Percentiles rank a stretch among this genome's conserved stretches.
phyloP scores from a whole-genome alignment of 2,113 vertebrate species.

The Crotophaga sulcirostris region DNA sequence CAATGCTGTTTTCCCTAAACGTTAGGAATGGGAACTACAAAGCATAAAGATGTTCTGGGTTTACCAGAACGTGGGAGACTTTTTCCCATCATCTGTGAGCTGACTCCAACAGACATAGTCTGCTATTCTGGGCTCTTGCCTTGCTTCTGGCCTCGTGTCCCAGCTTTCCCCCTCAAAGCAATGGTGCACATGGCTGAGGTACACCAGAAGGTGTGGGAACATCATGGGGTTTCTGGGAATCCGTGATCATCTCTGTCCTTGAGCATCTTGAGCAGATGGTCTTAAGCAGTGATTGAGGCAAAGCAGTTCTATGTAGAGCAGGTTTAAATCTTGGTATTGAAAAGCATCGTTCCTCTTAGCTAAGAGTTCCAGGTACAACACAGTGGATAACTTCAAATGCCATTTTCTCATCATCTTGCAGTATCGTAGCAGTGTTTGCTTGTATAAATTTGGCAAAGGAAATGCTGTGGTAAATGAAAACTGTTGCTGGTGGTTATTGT shows the following conservation, averaged over 20 bases:
- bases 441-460: neutral
- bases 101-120: neutral
- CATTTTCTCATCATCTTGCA: neutral
- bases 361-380: neutral
- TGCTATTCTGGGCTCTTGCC: neutral
- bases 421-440: neutral
- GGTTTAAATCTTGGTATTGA: neutral
- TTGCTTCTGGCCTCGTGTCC: neutral
- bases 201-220: too few species aligned
- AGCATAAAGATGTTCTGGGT: neutral
- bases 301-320: neutral
- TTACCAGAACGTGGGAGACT: neutral
- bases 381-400: neutral
- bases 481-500: neutral
- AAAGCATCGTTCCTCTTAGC: neutral
- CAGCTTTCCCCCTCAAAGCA: neutral
- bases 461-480: neutral
- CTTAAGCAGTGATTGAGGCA: neutral
- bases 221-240: neutral
- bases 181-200: neutral
- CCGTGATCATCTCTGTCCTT: accelerated
- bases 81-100: neutral
- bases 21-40: neutral
- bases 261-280: neutral
- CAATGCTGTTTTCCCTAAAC: neutral